Evolutionary conservation across 2,888 invertebrate species (phyloP).

Genomic region (Microdon myrmicae): DNA sequence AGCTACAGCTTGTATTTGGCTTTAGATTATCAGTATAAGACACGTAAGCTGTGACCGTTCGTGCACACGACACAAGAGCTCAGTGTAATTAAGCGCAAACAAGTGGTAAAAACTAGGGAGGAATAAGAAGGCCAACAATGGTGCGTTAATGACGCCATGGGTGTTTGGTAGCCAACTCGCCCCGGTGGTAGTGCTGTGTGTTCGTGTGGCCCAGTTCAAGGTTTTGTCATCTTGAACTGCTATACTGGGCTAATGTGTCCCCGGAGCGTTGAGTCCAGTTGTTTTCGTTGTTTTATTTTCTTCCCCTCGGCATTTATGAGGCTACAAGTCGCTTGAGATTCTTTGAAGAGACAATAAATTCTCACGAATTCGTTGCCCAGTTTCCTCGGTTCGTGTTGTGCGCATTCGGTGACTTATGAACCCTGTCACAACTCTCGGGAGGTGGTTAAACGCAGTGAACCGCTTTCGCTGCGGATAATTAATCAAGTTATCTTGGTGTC

Average conservation of each 20-base stretch:
- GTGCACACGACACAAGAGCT: too few species aligned
- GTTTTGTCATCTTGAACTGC: slow-evolving; percentile 21
- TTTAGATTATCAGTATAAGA: too few species aligned
- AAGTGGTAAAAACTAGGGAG: slow-evolving; percentile 19
- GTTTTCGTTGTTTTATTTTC: background rate
- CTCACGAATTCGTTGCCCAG: slow-evolving; percentile 12
- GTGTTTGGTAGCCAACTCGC: slow-evolving; percentile 14
- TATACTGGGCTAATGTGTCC: slow-evolving; percentile 4
- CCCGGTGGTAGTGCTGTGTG: slow-evolving; percentile 5
- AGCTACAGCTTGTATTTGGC: too few species aligned
- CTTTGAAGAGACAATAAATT: slow-evolving; percentile 8
- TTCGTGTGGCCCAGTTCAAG: slow-evolving; percentile 48
- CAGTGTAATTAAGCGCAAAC: slow-evolving; percentile 43
- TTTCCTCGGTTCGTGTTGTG: slow-evolving; percentile 1
- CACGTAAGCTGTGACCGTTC: too few species aligned
- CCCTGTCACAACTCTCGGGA: slow-evolving; percentile 22
- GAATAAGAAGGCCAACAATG: background rate
- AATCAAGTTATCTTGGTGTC: slow-evolving; percentile 39
- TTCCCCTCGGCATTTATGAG: background rate
- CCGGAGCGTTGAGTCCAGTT: slow-evolving; percentile 29
- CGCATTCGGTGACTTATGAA: slow-evolving; percentile 41
- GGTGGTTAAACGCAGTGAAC: slow-evolving; percentile 25
- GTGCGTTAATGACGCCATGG: slow-evolving; percentile 38
- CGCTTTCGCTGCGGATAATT: slow-evolving; percentile 48
- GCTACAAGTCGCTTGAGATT: background rate